Evolutionary conservation across 37 sponge, comb jelly and placozoan species (phyloP).

Genomic region (Diacarnus erythraeanus): DNA sequence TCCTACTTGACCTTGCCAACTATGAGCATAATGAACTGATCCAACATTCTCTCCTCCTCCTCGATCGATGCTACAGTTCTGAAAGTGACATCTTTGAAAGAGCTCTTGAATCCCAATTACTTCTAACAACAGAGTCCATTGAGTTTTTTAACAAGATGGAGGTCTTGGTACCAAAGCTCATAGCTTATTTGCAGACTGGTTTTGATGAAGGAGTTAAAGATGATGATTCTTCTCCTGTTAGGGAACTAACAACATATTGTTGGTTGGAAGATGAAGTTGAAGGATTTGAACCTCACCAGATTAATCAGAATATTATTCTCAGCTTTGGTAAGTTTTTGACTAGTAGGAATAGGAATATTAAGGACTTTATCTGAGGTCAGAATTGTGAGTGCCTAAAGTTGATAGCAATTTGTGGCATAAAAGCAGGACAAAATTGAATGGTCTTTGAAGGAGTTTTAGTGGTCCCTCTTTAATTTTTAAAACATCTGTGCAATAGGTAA

Average conservation of each 20-base stretch:
- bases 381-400: too few relatives aligned
- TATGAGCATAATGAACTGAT: slow-evolving; percentile 55
- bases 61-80: slow-evolving; percentile 50
- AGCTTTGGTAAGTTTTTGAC: slow-evolving; percentile 26
- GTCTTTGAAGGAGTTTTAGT: too few relatives aligned
- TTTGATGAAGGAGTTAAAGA: slow-evolving; percentile 1
- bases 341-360: background rate
- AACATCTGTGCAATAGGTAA: too few relatives aligned
- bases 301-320: slow-evolving; percentile 81
- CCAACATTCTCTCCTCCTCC: slow-evolving; percentile 41
- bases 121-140: slow-evolving; percentile 6
- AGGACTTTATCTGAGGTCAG: too few relatives aligned
- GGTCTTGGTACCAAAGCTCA: background rate
- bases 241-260: slow-evolving; percentile 49
- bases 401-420: too few relatives aligned
- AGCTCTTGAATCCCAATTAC: slow-evolving; percentile 49
- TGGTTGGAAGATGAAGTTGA: slow-evolving; percentile 52
- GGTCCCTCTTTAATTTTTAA: too few relatives aligned
- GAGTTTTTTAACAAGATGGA: background rate
- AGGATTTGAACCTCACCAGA: slow-evolving; percentile 51
- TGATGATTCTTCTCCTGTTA: slow-evolving; percentile 16
- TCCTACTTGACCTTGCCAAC: slow-evolving; percentile 47
- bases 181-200: background rate
- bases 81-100: slow-evolving; percentile 53
- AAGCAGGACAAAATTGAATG: too few relatives aligned